These are phyloP conservation scores for Eudasyphora cyanicolor DNA, from an alignment of 2,888 invertebrate genomes.

Conservation along the genomic window DNA sequence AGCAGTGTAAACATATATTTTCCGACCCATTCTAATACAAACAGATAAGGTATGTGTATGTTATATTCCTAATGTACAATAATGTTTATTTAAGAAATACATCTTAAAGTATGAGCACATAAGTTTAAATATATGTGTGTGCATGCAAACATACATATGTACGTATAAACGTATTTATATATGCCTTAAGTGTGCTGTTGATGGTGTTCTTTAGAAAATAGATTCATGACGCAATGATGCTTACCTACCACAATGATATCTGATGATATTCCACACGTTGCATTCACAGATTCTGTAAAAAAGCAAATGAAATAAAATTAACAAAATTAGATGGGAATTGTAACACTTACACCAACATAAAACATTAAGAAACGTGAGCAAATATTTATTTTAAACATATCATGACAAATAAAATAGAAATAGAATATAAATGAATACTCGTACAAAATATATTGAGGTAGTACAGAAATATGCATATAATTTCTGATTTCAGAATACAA, in stretches of 20 bases:
- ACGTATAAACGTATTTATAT: neutral
- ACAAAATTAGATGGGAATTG: constrained; percentile 24
- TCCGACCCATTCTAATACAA: neutral
- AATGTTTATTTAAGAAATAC: neutral
- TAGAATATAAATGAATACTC: too few relatives aligned
- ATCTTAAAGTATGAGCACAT: neutral
- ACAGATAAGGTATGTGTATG: neutral
- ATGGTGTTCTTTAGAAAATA: constrained; percentile 30
- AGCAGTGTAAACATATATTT: too few relatives aligned
- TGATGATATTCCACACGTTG: constrained; percentile 50
- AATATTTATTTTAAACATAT: constrained; percentile 53
- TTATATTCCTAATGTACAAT: neutral
- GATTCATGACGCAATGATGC: constrained; percentile 56
- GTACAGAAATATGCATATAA: too few relatives aligned
- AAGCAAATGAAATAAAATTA: constrained; percentile 17
- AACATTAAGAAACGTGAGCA: constrained; percentile 17
- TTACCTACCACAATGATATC: constrained; percentile 61
- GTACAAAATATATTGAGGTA: too few relatives aligned
- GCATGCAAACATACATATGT: neutral
- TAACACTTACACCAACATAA: neutral
- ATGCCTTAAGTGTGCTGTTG: too few relatives aligned
- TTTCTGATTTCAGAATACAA: too few relatives aligned
- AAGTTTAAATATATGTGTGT: neutral
- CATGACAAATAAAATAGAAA: constrained; percentile 38
- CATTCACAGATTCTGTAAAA: constrained; percentile 57